Percentiles rank a stretch among this genome's conserved stretches.
These are phyloP conservation scores for Colossoma macropomum DNA, from an alignment of 2,113 vertebrate genomes.

Conservation along the genomic window DNA sequence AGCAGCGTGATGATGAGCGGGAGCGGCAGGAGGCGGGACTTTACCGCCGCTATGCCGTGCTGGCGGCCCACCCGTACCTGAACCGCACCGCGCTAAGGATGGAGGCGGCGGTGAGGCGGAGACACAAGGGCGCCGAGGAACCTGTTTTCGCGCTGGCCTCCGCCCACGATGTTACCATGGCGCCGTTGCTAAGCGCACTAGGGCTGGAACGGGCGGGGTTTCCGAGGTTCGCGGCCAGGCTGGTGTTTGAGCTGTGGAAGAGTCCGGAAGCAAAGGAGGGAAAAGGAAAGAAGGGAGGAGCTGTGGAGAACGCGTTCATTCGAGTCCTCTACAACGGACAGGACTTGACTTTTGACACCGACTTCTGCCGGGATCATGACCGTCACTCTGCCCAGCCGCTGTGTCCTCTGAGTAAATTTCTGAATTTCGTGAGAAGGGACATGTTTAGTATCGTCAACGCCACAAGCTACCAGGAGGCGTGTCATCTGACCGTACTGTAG, in stretches of 20 bases:
- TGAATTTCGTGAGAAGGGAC: constrained; percentile 87
- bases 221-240: constrained; percentile 92
- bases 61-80: constrained; percentile 91
- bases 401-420: constrained; percentile 90
- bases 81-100: constrained; percentile 86
- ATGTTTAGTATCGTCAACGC: constrained; percentile 89
- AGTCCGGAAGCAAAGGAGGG: constrained; percentile 61
- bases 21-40: constrained; percentile 84
- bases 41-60: constrained; percentile 86
- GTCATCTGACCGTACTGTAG: constrained; percentile 76
- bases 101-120: constrained; percentile 79
- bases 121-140: constrained; percentile 63
- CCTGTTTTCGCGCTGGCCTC: constrained; percentile 87
- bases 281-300: constrained; percentile 56
- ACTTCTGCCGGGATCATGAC: constrained; percentile 86
- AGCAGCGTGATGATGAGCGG: constrained; percentile 90
- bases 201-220: constrained; percentile 89
- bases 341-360: constrained; percentile 92
- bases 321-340: constrained; percentile 93
- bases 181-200: constrained; percentile 91
- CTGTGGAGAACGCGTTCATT: constrained; percentile 79
- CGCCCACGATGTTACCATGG: constrained; percentile 94
- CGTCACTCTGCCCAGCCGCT: constrained; percentile 80
- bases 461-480: constrained; percentile 89
- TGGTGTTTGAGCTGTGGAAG: constrained; percentile 95